Percentiles rank a stretch among this genome's conserved stretches.
Conservation (phyloP, 1,140 invertebrate genomes). For the Steinernema khuongi region DNA sequence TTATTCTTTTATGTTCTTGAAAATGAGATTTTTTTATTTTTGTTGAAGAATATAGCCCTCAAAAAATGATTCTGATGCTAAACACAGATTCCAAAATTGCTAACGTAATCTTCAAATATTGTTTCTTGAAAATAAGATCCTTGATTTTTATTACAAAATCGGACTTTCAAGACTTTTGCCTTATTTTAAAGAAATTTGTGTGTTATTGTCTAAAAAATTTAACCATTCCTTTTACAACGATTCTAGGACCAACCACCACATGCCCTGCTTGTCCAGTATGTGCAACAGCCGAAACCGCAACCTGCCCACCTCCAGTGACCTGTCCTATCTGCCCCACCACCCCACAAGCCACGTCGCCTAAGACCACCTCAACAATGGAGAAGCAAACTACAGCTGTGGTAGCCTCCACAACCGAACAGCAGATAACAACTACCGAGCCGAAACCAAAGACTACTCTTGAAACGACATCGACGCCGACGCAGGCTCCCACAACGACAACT, state of each 20-base stretch:
- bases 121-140: too few relatives aligned
- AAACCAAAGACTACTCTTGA: neutral
- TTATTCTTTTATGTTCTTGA: too few relatives aligned
- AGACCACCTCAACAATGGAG: neutral
- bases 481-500: neutral
- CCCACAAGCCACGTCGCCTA: neutral
- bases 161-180: neutral
- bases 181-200: neutral
- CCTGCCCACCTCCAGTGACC: neutral
- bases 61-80: too few relatives aligned
- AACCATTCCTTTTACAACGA: neutral
- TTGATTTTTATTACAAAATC: neutral
- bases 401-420: neutral
- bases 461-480: neutral
- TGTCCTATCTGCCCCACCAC: neutral
- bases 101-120: too few relatives aligned
- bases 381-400: neutral
- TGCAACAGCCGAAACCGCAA: neutral
- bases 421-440: neutral
- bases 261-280: neutral
- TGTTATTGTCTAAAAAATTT: too few relatives aligned
- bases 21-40: too few relatives aligned
- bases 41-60: too few relatives aligned
- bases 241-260: neutral
- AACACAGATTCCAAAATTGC: too few relatives aligned